Conservation (phyloP, 2,113 vertebrate species). For the Leucoraja erinaceus region DNA sequence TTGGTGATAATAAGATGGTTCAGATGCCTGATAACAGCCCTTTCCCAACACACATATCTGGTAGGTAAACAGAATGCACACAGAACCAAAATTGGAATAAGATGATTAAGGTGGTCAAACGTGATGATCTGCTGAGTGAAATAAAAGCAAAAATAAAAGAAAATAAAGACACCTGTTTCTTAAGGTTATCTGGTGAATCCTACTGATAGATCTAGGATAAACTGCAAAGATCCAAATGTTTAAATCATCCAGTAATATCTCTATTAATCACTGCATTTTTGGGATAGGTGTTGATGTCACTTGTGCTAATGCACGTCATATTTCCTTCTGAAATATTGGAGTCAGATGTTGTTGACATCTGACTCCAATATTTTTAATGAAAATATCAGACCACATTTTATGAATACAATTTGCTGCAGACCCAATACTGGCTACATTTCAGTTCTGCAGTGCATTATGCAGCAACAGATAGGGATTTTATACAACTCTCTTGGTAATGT, state of each 20-base stretch:
- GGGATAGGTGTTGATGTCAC: background rate
- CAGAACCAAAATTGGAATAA: background rate
- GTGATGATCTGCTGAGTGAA: background rate
- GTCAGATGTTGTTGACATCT: background rate
- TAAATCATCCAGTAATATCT: background rate
- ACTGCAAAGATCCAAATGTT: background rate
- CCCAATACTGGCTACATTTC: background rate
- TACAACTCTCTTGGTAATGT: background rate
- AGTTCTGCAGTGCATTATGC: background rate
- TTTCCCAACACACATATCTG: background rate
- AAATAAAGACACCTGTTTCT: background rate
- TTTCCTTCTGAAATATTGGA: background rate
- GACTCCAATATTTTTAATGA: background rate
- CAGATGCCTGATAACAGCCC: too few relatives aligned
- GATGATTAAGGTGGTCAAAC: background rate
- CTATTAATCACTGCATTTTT: background rate
- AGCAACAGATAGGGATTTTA: background rate
- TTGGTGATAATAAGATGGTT: too few relatives aligned
- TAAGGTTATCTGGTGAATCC: background rate
- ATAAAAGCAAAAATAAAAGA: background rate
- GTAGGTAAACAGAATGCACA: background rate
- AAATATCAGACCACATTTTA: background rate
- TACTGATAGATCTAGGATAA: background rate
- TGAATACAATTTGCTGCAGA: background rate
- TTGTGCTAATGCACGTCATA: background rate